phyloP scores from a whole-genome alignment of 2,113 vertebrate species.

The Siphamia tubifer region DNA sequence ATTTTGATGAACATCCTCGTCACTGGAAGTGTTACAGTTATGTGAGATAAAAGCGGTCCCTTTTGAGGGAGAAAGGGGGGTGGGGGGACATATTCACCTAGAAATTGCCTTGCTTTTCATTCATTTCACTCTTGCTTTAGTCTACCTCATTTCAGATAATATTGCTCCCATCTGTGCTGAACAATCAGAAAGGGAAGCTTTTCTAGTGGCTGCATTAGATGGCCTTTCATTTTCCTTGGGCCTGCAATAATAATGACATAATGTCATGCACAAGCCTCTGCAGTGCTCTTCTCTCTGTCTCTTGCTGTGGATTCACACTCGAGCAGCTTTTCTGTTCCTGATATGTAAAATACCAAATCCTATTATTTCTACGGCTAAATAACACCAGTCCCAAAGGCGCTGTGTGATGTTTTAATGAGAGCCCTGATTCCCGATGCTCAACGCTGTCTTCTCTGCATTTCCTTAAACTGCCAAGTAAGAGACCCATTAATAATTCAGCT shows the following conservation, averaged over 20 bases:
- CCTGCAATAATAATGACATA: slow-evolving; percentile 63
- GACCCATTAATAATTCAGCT: slow-evolving; percentile 99
- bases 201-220: slow-evolving; percentile 44
- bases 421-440: slow-evolving; percentile 78
- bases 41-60: slow-evolving; percentile 22
- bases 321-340: slow-evolving; percentile 35
- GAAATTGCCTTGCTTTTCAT: slow-evolving; percentile 49
- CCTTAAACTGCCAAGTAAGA: slow-evolving; percentile 98
- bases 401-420: slow-evolving; percentile 98
- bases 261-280: slow-evolving; percentile 59
- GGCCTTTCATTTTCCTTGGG: slow-evolving; percentile 60
- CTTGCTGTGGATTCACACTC: slow-evolving; percentile 36
- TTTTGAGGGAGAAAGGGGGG: slow-evolving; percentile 23
- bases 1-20: slow-evolving; percentile 43
- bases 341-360: slow-evolving; percentile 79
- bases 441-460: slow-evolving; percentile 91
- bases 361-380: slow-evolving; percentile 90
- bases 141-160: slow-evolving; percentile 53
- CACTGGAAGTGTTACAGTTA: slow-evolving; percentile 9
- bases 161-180: slow-evolving; percentile 61
- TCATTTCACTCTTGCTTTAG: slow-evolving; percentile 41
- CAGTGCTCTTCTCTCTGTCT: slow-evolving; percentile 45
- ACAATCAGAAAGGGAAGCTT: slow-evolving; percentile 48
- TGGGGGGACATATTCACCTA: slow-evolving; percentile 48
- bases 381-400: slow-evolving; percentile 89